Evolutionary conservation across 2,888 invertebrate genomes (phyloP).

Genomic region (Lycocerus yunnanus): DNA sequence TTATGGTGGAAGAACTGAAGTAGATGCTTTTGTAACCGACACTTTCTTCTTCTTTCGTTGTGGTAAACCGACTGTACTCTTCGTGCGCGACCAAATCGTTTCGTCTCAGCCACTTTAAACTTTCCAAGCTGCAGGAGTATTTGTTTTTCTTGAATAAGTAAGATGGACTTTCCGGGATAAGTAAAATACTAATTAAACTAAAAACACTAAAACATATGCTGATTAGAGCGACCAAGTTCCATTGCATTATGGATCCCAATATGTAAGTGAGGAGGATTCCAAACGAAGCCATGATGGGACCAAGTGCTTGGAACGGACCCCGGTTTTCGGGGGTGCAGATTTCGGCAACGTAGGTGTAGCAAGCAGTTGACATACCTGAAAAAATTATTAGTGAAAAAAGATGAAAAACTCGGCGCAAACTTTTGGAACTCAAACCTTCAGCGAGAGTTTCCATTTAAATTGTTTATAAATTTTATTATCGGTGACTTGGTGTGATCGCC

Average conservation of each 20-base stretch:
- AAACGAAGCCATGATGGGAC: slow-evolving; percentile 72
- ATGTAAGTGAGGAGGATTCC: slow-evolving; percentile 74
- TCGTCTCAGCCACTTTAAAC: slow-evolving; percentile 69
- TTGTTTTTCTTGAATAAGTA: slow-evolving; percentile 67
- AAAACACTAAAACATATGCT: slow-evolving; percentile 64
- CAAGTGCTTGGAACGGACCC: slow-evolving; percentile 70
- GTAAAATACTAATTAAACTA: slow-evolving; percentile 63
- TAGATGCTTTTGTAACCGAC: slow-evolving; percentile 43
- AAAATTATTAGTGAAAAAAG: slow-evolving; percentile 28
- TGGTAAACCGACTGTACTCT: slow-evolving; percentile 64
- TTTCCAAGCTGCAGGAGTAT: slow-evolving; percentile 63
- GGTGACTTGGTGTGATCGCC: no score
- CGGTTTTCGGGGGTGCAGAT: slow-evolving; percentile 70
- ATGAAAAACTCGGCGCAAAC: no score
- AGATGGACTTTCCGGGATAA: slow-evolving; percentile 72
- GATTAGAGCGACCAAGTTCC: slow-evolving; percentile 68
- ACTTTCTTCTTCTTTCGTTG: slow-evolving; percentile 33
- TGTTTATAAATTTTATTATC: no score
- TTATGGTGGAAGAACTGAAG: slow-evolving; percentile 63
- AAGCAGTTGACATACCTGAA: slow-evolving; percentile 70
- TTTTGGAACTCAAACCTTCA: no score
- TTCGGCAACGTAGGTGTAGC: slow-evolving; percentile 72
- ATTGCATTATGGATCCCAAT: slow-evolving; percentile 68
- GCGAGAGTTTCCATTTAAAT: no score
- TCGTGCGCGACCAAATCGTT: slow-evolving; percentile 66